Percentiles rank a stretch among this genome's conserved stretches.
Conservation (phyloP, 2,888 invertebrate genomes). For the Lordiphosa andalusiaca region DNA sequence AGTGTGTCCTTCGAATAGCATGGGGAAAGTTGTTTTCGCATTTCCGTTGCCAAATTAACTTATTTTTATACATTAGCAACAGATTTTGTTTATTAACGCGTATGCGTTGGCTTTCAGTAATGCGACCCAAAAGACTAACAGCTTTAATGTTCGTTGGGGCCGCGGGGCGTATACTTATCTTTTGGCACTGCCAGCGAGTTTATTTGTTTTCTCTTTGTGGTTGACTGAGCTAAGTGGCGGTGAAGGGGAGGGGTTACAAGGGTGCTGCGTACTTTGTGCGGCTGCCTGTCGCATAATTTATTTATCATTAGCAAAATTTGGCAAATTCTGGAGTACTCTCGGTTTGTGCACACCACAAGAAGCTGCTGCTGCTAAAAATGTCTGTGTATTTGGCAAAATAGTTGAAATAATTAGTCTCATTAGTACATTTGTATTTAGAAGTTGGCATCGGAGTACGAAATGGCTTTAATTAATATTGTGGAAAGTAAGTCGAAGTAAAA, state of each 20-base stretch:
- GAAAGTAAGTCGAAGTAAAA: too few relatives aligned
- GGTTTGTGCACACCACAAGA: slow-evolving; percentile 10
- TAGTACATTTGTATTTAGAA: slow-evolving; percentile 30
- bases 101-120: slow-evolving; percentile 46
- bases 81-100: slow-evolving; percentile 72
- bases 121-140: slow-evolving; percentile 36
- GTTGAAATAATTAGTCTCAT: slow-evolving; percentile 69
- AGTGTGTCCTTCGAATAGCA: not conserved
- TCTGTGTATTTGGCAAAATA: slow-evolving; percentile 49
- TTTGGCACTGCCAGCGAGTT: slow-evolving; percentile 59
- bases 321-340: slow-evolving; percentile 44
- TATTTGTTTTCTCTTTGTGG: slow-evolving; percentile 70
- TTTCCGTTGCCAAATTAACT: slow-evolving; percentile 62
- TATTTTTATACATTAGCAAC: slow-evolving; percentile 72
- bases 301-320: slow-evolving; percentile 73
- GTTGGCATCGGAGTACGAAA: too few relatives aligned
- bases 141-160: slow-evolving; percentile 41
- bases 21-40: slow-evolving; percentile 54
- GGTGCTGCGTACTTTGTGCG: slow-evolving; percentile 45
- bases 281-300: slow-evolving; percentile 67
- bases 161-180: slow-evolving; percentile 63
- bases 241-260: slow-evolving; percentile 1
- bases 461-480: too few relatives aligned
- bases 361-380: slow-evolving; percentile 34
- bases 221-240: slow-evolving; percentile 18